Evolutionary conservation across 1,140 invertebrate genomes (phyloP).

Genomic region (Steinernema feltiae): DNA sequence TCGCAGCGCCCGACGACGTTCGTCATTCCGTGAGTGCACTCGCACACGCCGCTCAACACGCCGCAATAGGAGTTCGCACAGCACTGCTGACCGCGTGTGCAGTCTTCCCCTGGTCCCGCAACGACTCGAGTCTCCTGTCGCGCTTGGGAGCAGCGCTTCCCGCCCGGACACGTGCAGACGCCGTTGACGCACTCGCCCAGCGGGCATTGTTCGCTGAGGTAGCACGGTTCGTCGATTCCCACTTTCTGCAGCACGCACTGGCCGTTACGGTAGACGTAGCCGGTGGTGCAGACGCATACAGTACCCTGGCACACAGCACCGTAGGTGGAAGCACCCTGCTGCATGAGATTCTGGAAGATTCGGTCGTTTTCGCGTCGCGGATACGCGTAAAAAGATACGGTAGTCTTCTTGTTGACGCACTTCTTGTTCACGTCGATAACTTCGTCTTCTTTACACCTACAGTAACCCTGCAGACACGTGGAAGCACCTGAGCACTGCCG

Average conservation of each 20-base stretch:
- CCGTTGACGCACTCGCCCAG: constrained; percentile 42
- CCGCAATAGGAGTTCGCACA: constrained; percentile 52
- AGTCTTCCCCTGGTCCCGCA: constrained; percentile 49
- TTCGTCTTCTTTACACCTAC: constrained; percentile 41
- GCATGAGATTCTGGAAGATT: background rate
- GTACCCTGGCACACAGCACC: background rate
- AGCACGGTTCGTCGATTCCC: constrained; percentile 32
- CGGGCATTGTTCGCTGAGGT: constrained; percentile 25
- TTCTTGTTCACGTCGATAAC: constrained; percentile 42
- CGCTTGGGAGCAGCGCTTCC: constrained; percentile 1
- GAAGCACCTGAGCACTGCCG: constrained; percentile 39
- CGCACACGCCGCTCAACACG: constrained; percentile 47
- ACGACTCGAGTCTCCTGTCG: constrained; percentile 22
- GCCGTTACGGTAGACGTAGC: constrained; percentile 7
- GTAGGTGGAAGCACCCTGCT: background rate
- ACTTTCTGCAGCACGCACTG: constrained; percentile 29
- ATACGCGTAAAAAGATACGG: constrained; percentile 33
- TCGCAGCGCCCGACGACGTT: constrained; percentile 35
- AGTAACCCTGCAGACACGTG: constrained; percentile 41
- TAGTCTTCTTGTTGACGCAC: constrained; percentile 22
- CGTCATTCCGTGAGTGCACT: constrained; percentile 50
- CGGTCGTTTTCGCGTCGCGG: constrained; percentile 13
- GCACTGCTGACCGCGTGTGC: constrained; percentile 41
- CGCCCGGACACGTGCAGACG: constrained; percentile 35
- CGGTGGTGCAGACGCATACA: background rate